Base-by-base conservation (phyloP, 2,113 vertebrate genomes). In the Passer montanus region DNA sequence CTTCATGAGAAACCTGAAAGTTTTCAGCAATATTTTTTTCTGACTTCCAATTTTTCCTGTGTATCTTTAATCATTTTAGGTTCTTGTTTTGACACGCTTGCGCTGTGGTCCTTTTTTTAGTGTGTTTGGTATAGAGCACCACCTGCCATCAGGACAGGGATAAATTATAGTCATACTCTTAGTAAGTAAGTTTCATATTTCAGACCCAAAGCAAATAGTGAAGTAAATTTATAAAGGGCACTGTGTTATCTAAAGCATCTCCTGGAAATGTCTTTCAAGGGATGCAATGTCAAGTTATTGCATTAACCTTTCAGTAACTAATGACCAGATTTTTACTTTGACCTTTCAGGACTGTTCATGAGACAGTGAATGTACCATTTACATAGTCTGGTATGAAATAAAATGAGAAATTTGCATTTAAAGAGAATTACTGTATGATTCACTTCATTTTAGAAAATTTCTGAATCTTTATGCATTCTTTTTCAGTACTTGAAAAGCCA, bases 221-320 rank as follows among this genome's bases (percentile, higher is more conserved):
- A 46, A 83, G 56, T 89, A 88, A 76, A 43, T 59, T 93, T 94
- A 55, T 46, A 92, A 95, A 96, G 86, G 91, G 69, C 78, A 90
- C 37, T 31, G 26, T 93, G 56, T 91, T 79, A 80, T 84, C 84
- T 80, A 72, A 93, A 86, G 73, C 75, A 53, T 75, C 70, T 64
- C 30, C 35, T 81, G 68, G 35, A 92, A 90, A 84, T 73, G 76
- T 62, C n/a, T 88, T 94, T 91, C 39, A 66, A 78, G 69, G 86
- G 89, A 75, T 77, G 46, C 79, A 83, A 31, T 85, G 79, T 95
- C 89, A 97, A 68, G 93, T 96, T 93, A 89, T 81, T 94, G 67
- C 70, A 76, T 96, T 96, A 88, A 85, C 94, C 95, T 97, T 96
- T 97, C n/a, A 69, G 64, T 90, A 96, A 93, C 93, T 96, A 95